Percentiles rank a stretch among this genome's conserved stretches.
These are phyloP conservation scores for Megaceryle alcyon DNA, from an alignment of 2,797 vertebrate species.

Conservation along the genomic window DNA sequence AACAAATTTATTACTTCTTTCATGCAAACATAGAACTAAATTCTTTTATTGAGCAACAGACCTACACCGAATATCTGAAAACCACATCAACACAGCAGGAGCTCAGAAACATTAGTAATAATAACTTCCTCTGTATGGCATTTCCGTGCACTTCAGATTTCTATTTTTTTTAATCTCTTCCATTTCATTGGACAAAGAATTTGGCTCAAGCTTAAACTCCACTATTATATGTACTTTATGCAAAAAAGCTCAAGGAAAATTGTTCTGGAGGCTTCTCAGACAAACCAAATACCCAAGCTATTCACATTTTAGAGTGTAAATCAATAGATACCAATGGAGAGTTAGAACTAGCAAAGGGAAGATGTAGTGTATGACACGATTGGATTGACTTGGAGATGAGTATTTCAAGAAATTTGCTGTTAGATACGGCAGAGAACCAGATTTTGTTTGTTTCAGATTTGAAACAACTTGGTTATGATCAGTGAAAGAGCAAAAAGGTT, in stretches of 20 bases:
- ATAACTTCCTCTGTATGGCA: neutral
- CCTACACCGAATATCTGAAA: constrained; percentile 10
- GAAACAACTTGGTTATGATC: neutral
- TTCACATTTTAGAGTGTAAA: neutral
- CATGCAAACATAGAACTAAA: constrained; percentile 41
- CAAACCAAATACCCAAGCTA: neutral
- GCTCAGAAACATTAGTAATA: neutral
- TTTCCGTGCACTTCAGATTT: neutral
- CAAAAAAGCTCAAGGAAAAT: neutral
- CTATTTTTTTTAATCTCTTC: neutral
- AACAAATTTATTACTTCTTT: constrained; percentile 56
- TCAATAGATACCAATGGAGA: neutral
- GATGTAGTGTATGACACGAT: neutral
- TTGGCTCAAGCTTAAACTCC: neutral
- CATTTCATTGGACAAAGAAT: neutral
- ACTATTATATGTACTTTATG: neutral
- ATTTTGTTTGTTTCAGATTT: neutral
- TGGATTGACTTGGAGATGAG: neutral
- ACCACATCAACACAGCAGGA: neutral
- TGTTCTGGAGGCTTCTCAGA: neutral
- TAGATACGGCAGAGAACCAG: neutral
- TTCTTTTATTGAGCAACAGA: constrained; percentile 55
- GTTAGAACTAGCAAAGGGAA: neutral
- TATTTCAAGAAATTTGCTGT: neutral
- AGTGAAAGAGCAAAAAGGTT: neutral